Base-by-base conservation (phyloP, 2,113 vertebrate species). In the Xenopus laevis region DNA sequence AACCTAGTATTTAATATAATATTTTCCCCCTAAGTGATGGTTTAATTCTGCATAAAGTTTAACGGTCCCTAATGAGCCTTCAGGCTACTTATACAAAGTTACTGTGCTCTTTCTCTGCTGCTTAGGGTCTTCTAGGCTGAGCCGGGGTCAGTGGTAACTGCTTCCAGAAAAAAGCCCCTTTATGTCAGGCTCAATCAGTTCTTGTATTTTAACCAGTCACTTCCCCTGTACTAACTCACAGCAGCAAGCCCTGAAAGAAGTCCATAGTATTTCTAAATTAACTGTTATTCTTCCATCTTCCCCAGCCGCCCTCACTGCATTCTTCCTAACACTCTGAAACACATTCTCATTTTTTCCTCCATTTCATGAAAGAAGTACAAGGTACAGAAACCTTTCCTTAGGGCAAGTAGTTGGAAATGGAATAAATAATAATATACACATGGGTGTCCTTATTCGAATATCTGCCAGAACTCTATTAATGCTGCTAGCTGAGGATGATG, bases 91-190 rank as follows among this genome's bases (percentile, higher is more conserved):
- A 40, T 68, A 40, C 60, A 9, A 58, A 45, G 46, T 13, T 68
- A n/a, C 57, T 52, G 46, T 68, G 27, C 30, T 13, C 66, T 23
- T 44, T 23, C 60, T 70, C 11, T n/a, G 59, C 10, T 45, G 58
- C 59, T 76, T 69, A 70, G 70, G 74, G 74, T 76, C 74, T 69
- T 64, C 59, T 76, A 70, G 74, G 74, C 74, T 76, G 74, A 70
- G 74, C 74, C 45, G 74, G 74, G 72, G 74, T 76, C 74, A 76
- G 67, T 76, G 74, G 74, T 70, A 59, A 76, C 74, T 76, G 74
- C 74, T 76, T 44, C 58, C 67, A 76, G 74, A 76, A 67, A 76
- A 76, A 76, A 76, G 74, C 74, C 74, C 74, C 74, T 76, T 76
- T 76, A 76, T 76, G 74, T 76, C 74, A 17, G 59, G 64, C 67